Conservation (phyloP, 2,113 vertebrate species). For the Spea bombifrons region DNA sequence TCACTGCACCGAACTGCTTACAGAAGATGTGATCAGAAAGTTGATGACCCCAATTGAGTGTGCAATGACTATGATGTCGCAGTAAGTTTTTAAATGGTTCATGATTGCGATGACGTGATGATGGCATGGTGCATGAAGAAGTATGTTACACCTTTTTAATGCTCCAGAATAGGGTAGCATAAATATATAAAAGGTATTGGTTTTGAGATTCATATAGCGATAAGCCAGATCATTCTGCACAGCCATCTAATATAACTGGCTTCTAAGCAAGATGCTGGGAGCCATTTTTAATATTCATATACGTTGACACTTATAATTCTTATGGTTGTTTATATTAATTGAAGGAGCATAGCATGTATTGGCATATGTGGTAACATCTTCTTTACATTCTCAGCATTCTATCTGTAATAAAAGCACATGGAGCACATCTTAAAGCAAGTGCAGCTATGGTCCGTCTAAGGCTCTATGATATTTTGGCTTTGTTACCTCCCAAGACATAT, state of each 20-base stretch:
- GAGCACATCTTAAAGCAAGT: conserved; percentile 95
- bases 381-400: conserved; percentile 73
- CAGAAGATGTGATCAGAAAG: conserved; percentile 94
- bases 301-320: neutral
- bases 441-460: conserved; percentile 97
- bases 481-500: conserved; percentile 95
- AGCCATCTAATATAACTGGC: too few relatives aligned
- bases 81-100: conserved; percentile 77
- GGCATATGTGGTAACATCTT: neutral
- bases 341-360: neutral
- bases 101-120: too few relatives aligned
- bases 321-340: neutral
- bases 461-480: conserved; percentile 94
- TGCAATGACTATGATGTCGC: conserved; percentile 99
- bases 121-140: too few relatives aligned
- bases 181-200: too few relatives aligned
- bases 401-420: conserved; percentile 93
- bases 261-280: too few relatives aligned
- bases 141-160: too few relatives aligned
- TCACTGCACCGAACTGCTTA: conserved; percentile 94
- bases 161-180: too few relatives aligned
- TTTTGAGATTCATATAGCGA: too few relatives aligned
- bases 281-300: too few relatives aligned
- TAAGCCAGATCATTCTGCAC: too few relatives aligned
- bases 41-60: conserved; percentile 98